Evolutionary conservation across 2,888 invertebrate genomes (phyloP), one percentile per base, ranked within the genome.

Genomic region (Lochmaea capreae): DNA sequence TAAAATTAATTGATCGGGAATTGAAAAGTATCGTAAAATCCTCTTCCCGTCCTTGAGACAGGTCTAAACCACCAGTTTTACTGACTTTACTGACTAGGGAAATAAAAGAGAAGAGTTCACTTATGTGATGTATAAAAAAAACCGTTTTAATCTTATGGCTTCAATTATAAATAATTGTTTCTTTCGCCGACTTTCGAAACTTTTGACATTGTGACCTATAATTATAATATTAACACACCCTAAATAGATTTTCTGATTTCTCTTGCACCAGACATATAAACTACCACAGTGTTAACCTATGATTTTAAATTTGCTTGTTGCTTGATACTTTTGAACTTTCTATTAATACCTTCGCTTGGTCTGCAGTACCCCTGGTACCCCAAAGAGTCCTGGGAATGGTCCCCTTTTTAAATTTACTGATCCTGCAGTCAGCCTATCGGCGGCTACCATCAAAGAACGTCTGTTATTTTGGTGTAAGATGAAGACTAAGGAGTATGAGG

Each of bases 401-500:
- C 93, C 94, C 87, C 91, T 93, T 89, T 95, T 96, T 92, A 94
- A 93, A 92, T 95, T 96, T 92, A 95, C 95, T 88, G 95, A 95
- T 90, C 94, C 95, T 86, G 93, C 93, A 89, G 92, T 97, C 90
- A 93, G 93, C 88, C 93, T 94, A 89, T 96, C 95, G 90, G 97
- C 97, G 86, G 94, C 93, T 89, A 95, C 96, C 89, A 96, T 97
- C 89, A 98, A 98, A 93, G 97, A 98, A 88, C 93, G 97, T 89
- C 92, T 98, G 88, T 93, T 98, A 90, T 93, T 94, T 89, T 98
- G 98, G 98, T 96, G 96, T 91, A 95, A 96, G 90, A 94, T 95
- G 90, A 97, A 97, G 93, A 97, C 97, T 85, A 93, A 94, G 91
- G 97, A 96, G 91, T 98, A 98, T 90, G 94, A 97, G 95, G 98